A percentile compares a stretch with the other conserved stretches of the same genome.
These are phyloP conservation scores for Rhegmatorhina hoffmannsi DNA, from an alignment of 2,113 vertebrate species.

Conservation along the genomic window DNA sequence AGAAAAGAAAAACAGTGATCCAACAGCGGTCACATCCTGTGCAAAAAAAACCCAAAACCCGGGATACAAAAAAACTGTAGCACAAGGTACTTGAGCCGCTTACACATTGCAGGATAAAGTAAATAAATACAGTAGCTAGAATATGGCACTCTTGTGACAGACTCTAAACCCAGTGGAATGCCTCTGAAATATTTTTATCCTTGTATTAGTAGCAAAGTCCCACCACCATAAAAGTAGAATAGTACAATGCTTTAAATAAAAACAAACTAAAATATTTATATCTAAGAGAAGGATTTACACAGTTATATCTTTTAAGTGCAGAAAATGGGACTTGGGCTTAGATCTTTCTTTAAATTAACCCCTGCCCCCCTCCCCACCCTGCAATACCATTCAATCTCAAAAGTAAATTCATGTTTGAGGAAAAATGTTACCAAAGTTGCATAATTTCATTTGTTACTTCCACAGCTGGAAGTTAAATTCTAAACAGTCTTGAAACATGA, in stretches of 20 bases:
- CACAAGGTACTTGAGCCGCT: conserved; percentile 72
- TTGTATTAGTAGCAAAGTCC: conserved; percentile 80
- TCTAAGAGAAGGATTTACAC: conserved; percentile 76
- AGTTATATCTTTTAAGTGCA: conserved; percentile 73
- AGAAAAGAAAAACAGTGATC: conserved; percentile 76
- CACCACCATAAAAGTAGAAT: conserved; percentile 77
- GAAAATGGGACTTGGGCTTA: conserved; percentile 69
- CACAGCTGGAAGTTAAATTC: conserved; percentile 73
- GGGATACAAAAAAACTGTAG: conserved; percentile 72
- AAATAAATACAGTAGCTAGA: conserved; percentile 80
- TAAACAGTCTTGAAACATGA: conserved; percentile 72
- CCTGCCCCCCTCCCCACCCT: background rate
- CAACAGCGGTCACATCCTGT: conserved; percentile 79
- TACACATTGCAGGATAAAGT: conserved; percentile 69
- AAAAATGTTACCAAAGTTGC: conserved; percentile 79
- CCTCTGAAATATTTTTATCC: conserved; percentile 72
- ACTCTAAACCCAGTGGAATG: conserved; percentile 73
- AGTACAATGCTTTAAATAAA: conserved; percentile 81
- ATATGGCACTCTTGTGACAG: conserved; percentile 74
- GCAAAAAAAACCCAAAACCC: conserved; percentile 54
- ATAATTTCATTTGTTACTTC: conserved; percentile 78
- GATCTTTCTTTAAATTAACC: conserved; percentile 66
- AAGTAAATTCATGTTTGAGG: conserved; percentile 73
- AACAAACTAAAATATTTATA: conserved; percentile 77
- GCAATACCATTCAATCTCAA: conserved; percentile 66